Percentiles rank a stretch among this genome's conserved stretches.
Conservation (phyloP, 2,888 invertebrate genomes). For the Ophraella communa region DNA sequence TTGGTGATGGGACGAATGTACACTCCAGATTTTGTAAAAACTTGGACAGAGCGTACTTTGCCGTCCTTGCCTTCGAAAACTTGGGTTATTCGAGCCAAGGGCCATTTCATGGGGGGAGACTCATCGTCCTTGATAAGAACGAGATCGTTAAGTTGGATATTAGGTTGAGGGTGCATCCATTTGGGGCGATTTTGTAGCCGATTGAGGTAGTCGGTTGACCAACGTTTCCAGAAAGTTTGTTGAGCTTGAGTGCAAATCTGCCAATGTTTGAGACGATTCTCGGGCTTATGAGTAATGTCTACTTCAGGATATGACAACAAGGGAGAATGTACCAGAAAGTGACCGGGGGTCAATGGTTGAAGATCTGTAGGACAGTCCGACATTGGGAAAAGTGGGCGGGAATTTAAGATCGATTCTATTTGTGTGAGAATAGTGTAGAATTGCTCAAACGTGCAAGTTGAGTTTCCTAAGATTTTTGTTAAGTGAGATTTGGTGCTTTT, state of each 20-base stretch:
- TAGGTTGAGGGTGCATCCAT: too few species aligned
- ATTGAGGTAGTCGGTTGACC: conserved; percentile 14
- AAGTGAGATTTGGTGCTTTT: too few species aligned
- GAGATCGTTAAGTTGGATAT: too few species aligned
- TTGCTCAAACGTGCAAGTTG: conserved; percentile 4
- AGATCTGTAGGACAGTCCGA: not conserved
- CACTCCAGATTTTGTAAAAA: not conserved
- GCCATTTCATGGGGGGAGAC: too few species aligned
- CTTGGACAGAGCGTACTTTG: conserved; percentile 6
- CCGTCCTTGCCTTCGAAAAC: too few species aligned
- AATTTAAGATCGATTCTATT: not conserved
- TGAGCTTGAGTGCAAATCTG: not conserved
- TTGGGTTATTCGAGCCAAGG: too few species aligned
- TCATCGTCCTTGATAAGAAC: too few species aligned
- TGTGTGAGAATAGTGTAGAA: not conserved
- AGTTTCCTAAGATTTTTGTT: too few species aligned
- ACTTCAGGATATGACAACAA: conserved; percentile 11
- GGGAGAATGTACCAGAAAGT: conserved; percentile 4
- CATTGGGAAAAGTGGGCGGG: not conserved
- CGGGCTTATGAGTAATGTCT: not conserved
- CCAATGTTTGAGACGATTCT: conserved; percentile 7
- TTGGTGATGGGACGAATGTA: conserved; percentile 11
- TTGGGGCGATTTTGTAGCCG: too few species aligned
- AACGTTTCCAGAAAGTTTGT: conserved; percentile 12
- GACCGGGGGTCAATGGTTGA: conserved; percentile 1